Evolutionary conservation across 2,888 invertebrate genomes (phyloP), one percentile per base, ranked within the genome.

Genomic region (Alloplasta piceator): DNA sequence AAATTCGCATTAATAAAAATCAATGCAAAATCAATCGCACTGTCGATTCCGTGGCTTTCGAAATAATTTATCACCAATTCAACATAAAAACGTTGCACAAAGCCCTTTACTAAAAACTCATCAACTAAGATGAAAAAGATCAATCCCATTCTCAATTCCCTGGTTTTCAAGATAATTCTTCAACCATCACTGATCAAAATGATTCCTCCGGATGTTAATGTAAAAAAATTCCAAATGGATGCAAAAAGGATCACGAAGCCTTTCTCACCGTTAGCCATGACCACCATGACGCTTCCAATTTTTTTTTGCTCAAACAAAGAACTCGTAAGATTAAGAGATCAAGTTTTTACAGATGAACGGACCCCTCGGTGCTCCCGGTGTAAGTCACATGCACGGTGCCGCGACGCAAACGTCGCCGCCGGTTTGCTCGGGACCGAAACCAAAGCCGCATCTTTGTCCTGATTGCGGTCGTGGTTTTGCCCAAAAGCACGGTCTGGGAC

Each of bases 381-480:
- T 91, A 16, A 91, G 92, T 82, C 92, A 91, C 78, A 91, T 92
- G 90, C 92, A 92, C 81, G 92, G 92, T 3, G 91, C 26, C 26
- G 26, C 92, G 41, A 92, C 92, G 68, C 91, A 92, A 82, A 91
- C 93, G 84, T 91, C 92, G 26, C 91, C 92, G 14, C 90, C 92
- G 38, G 90, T 91, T 14, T 90, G 91, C 67, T 84, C 88, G 43
- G 91, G 92, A 7, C 92, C 92, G 3, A 94, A 96, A 87, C 95
- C 96, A 36, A 97, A 97, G 91, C 94, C 96, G 74, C 96, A 96
- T 90, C 94, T 96, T 84, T 97, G 97, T 88, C 94, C 94, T 38
- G 96, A 96, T 87, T 97, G 97, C 86, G 96, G 96, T 55, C 96
- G 96, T 90, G 96, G 96, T 4, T 97, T 97, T 86, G 96, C 96